Evolutionary conservation across 2,113 vertebrate species (phyloP).

Genomic region (Spheniscus mendiculus): DNA sequence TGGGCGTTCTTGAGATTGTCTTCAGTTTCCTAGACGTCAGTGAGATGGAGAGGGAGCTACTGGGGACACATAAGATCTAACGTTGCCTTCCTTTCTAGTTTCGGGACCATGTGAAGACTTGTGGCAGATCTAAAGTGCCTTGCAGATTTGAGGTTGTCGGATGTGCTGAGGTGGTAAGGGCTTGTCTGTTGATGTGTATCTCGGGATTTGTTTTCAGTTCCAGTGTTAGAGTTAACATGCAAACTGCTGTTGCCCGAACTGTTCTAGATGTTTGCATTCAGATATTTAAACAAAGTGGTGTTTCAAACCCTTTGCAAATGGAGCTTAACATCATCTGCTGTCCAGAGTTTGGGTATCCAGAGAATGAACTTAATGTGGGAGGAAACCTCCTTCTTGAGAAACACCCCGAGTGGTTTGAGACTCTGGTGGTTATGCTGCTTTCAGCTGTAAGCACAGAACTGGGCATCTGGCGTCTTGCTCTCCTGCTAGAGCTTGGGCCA

Average conservation of each 20-base stretch:
- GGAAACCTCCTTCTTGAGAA: not conserved
- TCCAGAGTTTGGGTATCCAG: not conserved
- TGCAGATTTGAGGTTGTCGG: slow-evolving; percentile 85
- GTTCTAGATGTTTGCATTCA: not conserved
- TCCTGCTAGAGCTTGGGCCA: not conserved
- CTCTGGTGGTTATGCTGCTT: not conserved
- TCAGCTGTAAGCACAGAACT: not conserved
- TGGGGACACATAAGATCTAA: not conserved
- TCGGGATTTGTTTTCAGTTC: not conserved
- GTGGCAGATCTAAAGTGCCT: slow-evolving; percentile 79
- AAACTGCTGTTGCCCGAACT: not conserved
- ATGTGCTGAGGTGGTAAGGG: slow-evolving; percentile 79
- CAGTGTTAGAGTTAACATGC: not conserved
- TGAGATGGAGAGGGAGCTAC: not conserved
- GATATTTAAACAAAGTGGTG: not conserved
- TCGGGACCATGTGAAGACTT: slow-evolving; percentile 81
- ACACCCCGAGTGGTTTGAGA: not conserved
- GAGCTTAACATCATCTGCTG: not conserved
- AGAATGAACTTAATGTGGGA: not conserved
- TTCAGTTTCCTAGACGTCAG: not conserved
- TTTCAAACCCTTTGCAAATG: not conserved
- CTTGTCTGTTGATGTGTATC: not conserved
- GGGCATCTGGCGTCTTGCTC: no score
- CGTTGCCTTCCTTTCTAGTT: slow-evolving; percentile 73
- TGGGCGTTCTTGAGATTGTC: not conserved